These are phyloP conservation scores for Drosophila anceps DNA, from an alignment of 2,888 invertebrate genomes.

Conservation along the genomic window DNA sequence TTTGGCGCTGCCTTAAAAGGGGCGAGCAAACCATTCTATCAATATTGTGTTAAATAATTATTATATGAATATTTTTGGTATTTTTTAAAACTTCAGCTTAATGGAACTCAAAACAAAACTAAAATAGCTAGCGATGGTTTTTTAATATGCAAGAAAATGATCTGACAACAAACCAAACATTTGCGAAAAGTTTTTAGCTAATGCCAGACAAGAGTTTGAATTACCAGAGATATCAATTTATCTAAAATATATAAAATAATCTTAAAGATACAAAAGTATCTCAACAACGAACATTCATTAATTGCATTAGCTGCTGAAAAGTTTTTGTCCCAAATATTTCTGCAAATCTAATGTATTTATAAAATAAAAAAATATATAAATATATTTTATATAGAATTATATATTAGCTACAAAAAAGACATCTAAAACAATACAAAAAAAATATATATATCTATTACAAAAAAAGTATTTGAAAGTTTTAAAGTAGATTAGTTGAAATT, in stretches of 20 bases:
- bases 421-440: neutral
- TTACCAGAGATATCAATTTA: too few species aligned
- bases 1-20: constrained; percentile 25
- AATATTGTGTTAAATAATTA: neutral
- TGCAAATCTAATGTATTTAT: neutral
- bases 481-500: constrained; percentile 2
- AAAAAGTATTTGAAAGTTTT: neutral
- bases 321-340: neutral
- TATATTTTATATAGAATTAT: neutral
- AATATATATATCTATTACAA: neutral
- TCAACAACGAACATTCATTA: neutral
- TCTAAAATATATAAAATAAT: neutral
- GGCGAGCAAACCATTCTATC: neutral
- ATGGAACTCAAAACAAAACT: neutral
- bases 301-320: neutral
- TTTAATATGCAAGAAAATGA: too few species aligned
- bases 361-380: neutral
- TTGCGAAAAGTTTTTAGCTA: too few species aligned
- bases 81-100: too few species aligned
- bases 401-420: neutral
- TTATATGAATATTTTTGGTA: neutral
- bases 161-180: too few species aligned
- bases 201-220: too few species aligned
- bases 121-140: too few species aligned
- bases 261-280: neutral